Percentiles rank a stretch among this genome's conserved stretches.
Conservation (phyloP, 2,888 invertebrate species). For the Dryococelus australis region DNA sequence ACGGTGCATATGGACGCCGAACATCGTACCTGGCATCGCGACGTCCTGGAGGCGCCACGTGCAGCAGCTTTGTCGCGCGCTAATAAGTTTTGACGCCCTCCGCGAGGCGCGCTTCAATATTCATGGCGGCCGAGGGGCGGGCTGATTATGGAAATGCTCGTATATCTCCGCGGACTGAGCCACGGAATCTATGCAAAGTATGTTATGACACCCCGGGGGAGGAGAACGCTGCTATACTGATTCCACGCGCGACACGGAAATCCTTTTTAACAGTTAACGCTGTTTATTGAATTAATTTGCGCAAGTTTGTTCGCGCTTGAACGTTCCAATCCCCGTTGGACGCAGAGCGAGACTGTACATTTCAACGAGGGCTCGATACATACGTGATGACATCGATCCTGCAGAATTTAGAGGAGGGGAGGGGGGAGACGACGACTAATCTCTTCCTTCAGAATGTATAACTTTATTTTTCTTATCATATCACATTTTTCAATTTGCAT, state of each 20-base stretch:
- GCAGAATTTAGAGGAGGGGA: no score
- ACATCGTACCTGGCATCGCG: no score
- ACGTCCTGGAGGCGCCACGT: no score
- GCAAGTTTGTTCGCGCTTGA: neutral
- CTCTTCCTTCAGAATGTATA: no score
- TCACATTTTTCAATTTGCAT: no score
- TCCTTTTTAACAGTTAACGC: constrained; percentile 1
- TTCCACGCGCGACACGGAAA: neutral
- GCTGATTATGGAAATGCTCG: constrained; percentile 22
- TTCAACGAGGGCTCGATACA: no score
- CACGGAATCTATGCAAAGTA: constrained; percentile 4
- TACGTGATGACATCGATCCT: no score
- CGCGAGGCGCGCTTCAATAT: neutral
- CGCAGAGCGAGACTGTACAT: neutral
- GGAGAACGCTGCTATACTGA: neutral
- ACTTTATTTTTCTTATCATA: no score
- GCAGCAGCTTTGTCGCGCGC: neutral
- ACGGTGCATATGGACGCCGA: no score
- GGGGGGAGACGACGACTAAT: no score
- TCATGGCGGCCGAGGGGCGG: neutral
- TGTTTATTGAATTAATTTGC: neutral
- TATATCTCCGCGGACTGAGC: neutral
- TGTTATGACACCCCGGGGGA: neutral
- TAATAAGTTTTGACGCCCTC: constrained; percentile 16
- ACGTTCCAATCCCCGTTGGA: neutral